Conservation (phyloP, 2,113 vertebrate genomes). For the Callaeas wilsoni region DNA sequence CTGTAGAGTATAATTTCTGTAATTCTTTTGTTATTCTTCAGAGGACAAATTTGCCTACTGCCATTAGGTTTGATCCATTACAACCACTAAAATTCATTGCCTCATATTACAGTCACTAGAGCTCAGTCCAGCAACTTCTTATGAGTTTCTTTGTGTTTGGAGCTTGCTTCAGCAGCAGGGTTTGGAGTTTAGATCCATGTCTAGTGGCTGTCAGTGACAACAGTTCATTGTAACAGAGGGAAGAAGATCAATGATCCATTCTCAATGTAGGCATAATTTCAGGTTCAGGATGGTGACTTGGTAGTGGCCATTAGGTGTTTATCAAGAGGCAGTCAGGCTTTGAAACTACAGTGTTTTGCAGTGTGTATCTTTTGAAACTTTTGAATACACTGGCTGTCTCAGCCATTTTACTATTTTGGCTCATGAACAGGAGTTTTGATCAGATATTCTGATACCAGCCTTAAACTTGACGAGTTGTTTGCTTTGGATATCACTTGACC, state of each 20-base stretch:
- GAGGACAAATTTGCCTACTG: background rate
- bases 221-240: background rate
- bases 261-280: background rate
- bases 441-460: background rate
- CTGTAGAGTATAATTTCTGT: background rate
- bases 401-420: background rate
- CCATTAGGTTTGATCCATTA: background rate
- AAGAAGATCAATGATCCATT: background rate
- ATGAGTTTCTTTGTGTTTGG: background rate
- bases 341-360: background rate
- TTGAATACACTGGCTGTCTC: background rate
- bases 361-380: background rate
- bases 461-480: constrained; percentile 3
- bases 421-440: background rate
- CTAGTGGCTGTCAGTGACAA: background rate
- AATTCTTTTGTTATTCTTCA: background rate
- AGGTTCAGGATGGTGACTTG: background rate
- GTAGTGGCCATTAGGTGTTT: background rate
- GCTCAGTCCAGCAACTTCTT: background rate
- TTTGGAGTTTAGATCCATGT: background rate
- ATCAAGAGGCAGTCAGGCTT: background rate
- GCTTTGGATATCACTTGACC: background rate
- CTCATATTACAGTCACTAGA: background rate
- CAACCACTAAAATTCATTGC: background rate
- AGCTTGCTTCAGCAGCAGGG: background rate